Base-by-base conservation (phyloP, 2,113 vertebrate species). In the Nansenia antarctica region DNA sequence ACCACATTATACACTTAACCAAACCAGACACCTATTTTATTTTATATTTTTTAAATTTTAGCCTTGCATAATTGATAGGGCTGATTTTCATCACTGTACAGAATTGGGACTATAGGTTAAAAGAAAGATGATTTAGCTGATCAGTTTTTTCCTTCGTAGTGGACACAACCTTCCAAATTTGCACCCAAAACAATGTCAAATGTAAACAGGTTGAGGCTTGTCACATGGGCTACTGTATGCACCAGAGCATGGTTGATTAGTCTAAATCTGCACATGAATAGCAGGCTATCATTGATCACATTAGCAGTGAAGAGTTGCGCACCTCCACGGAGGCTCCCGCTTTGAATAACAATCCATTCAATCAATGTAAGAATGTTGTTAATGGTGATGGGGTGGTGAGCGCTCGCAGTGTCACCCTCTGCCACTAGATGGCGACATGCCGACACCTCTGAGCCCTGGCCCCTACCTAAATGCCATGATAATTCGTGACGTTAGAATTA, bases 221-320 rank as follows among this genome's bases (percentile, higher is more conserved):
- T 29, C 26, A 55, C 26, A 29, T 27, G 11, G 3, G 26, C 22
- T 27, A 14, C 22, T 26, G 3, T 26, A 3, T 2, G 12, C n/a
- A 22, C 54, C 45, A 2, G 9, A 71, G 47, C 76, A 86, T 63
- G 62, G 5, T 14, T 42, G 29, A 35, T 32, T 22, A 31, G 5
- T 35, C 5, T 34, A 42, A 42, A 85, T 84, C 70, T 79, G 69
- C 74, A 79, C 29, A 12, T 83, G 22, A 88, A 83, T 72, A 71
- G 66, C 2, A 0, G 62, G 2, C 62, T 53, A 62, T 80, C 67
- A 78, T 60, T 3, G 5, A 26, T 69, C 12, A 70, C 14, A 24
- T 22, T 34, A 20, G 11, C 29, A 6, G 52, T 29, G 49, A 55
- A 66, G 3, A 31, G 14, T n/a, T 59, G 42, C 59, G 34, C 52